Evolutionary conservation across 1,140 invertebrate species (phyloP), one percentile per base, ranked within the genome.

Genomic region (Eufriesea mexicana): DNA sequence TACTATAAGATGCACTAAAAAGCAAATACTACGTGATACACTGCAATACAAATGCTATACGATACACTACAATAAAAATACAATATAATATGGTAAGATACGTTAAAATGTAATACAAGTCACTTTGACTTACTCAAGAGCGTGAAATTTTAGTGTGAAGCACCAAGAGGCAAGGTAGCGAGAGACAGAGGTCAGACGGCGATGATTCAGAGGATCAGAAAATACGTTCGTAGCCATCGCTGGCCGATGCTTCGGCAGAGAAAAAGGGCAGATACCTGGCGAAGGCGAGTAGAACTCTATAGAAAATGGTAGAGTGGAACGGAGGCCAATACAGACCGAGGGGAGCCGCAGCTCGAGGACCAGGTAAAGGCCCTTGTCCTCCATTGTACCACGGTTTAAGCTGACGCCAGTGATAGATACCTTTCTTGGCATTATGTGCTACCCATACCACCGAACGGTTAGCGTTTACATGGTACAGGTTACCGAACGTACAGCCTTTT

Each of bases 331-430:
- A 84, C 71, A 79, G 61, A 25, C 62, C 25, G n/a, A 14, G 23
- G 2, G 28, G 87, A 79, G 85, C 71, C 68, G 85, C 67, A 86
- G 76, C 76, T 91, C 89, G 90, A 91, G 90, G 87, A 87, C 85
- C 89, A 90, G 89, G 92, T 85, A 91, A 87, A 88, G 88, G 85
- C 91, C 84, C 89, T 91, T 90, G 88, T 89, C 85, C 87, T 90
- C 89, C 80, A 91, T 92, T 92, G 91, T 90, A 64, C 83, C 83
- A 59, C 71, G 79, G 89, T 75, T 89, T 73, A 82, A 92, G 91
- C 91, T 92, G 91, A 92, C 91, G 91, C 83, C 77, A 87, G 79
- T 91, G 91, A 92, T 91, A 92, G 90, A 86, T 91, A 90, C 82
- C 80, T 89, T 84, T 86, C 77, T 70, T 84, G 72, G 86, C 72